A percentile compares a stretch with the other conserved stretches of the same genome.
phyloP scores from a whole-genome alignment of 2,113 vertebrate genomes.

The Paedocypris sp. region DNA sequence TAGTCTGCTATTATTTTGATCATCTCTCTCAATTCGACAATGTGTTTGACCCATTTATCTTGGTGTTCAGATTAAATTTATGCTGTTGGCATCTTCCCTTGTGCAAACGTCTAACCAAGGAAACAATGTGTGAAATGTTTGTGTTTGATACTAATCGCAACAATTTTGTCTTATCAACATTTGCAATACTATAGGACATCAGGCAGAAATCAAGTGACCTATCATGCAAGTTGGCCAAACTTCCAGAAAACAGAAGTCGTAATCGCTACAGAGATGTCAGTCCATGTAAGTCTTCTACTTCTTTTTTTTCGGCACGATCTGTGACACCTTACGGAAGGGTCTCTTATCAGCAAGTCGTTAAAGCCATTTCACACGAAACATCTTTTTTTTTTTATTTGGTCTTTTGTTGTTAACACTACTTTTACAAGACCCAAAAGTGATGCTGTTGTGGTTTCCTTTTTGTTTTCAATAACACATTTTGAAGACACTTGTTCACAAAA shows the following conservation, averaged over 20 bases:
- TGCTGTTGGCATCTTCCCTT: not conserved
- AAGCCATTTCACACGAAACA: constrained; percentile 1
- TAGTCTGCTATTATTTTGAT: not conserved
- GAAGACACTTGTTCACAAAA: not conserved
- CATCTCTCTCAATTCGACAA: no score
- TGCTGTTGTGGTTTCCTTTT: constrained; percentile 47
- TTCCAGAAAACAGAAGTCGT: constrained; percentile 87
- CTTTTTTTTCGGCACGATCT: not conserved
- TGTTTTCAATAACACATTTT: not conserved
- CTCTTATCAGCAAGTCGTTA: not conserved
- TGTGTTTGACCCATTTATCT: not conserved
- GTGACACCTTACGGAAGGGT: constrained; percentile 13
- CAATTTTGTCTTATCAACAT: not conserved
- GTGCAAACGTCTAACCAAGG: not conserved
- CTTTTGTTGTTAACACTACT: not conserved
- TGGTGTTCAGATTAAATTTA: no score
- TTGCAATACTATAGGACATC: constrained; percentile 69
- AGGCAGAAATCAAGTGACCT: constrained; percentile 90
- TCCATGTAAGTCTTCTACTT: constrained; percentile 77
- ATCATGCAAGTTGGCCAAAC: constrained; percentile 87
- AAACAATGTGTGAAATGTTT: not conserved
- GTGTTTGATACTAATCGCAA: not conserved
- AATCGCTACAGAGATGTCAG: constrained; percentile 99
- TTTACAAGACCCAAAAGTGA: constrained; percentile 25
- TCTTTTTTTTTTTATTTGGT: constrained; percentile 21